Conservation (phyloP, 2,113 vertebrate species). For the Neoarius graeffei region DNA sequence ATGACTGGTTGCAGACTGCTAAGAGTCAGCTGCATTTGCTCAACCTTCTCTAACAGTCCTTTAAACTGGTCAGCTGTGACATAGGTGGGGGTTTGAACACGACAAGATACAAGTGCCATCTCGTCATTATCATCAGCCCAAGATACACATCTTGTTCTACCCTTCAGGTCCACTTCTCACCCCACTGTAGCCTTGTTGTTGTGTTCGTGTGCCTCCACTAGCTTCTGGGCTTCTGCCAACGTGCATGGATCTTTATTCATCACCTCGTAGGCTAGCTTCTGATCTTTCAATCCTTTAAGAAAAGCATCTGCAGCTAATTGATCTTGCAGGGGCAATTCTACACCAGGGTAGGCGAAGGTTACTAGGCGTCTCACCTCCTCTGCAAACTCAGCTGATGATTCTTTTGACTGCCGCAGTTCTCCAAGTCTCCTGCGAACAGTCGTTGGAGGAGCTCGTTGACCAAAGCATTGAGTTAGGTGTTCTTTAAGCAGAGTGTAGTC, state of each 20-base stretch:
- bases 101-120: background rate
- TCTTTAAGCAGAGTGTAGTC: conserved; percentile 30
- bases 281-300: conserved; percentile 32
- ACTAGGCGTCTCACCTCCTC: conserved; percentile 33
- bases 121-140: background rate
- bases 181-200: conserved; percentile 37
- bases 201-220: conserved; percentile 34
- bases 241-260: conserved; percentile 38
- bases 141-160: conserved; percentile 7
- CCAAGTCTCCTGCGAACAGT: conserved; percentile 25
- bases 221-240: conserved; percentile 35
- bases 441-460: conserved; percentile 24
- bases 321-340: conserved; percentile 32
- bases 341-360: conserved; percentile 40
- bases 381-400: conserved; percentile 39
- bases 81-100: background rate
- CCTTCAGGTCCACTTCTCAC: conserved; percentile 9
- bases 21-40: no score
- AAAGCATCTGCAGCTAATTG: conserved; percentile 33
- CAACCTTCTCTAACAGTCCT: no score
- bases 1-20: no score
- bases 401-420: conserved; percentile 30
- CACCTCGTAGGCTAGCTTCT: conserved; percentile 34
- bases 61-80: conserved; percentile 12
- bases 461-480: conserved; percentile 21